These are phyloP conservation scores for Toxotes chatareus DNA, from an alignment of 2,113 vertebrate genomes.

Conservation along the genomic window DNA sequence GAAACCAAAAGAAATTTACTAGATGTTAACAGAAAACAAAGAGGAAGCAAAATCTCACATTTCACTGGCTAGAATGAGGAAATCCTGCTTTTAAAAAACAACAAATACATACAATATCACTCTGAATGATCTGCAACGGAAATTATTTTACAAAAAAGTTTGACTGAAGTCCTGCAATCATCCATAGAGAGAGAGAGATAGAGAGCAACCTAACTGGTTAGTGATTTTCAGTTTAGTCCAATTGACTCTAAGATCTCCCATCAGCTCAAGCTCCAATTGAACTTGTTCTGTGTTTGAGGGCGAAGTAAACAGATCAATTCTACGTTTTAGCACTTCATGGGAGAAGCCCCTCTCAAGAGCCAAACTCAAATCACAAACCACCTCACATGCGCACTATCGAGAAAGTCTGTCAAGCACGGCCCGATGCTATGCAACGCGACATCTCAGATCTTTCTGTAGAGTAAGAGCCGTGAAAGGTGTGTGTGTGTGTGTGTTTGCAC, in stretches of 20 bases:
- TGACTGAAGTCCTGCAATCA: slow-evolving; percentile 25
- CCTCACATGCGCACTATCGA: slow-evolving; percentile 2
- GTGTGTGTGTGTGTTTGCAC: background rate
- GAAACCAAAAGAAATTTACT: background rate
- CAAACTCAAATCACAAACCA: slow-evolving; percentile 33
- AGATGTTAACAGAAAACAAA: background rate
- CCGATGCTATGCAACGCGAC: slow-evolving; percentile 27
- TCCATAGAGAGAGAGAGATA: background rate
- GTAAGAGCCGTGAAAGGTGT: background rate
- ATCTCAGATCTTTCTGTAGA: slow-evolving; percentile 34
- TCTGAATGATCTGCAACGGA: background rate
- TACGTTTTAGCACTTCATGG: slow-evolving; percentile 46
- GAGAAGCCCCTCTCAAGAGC: slow-evolving; percentile 25
- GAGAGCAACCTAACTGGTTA: slow-evolving; percentile 16
- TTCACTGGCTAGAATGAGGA: background rate
- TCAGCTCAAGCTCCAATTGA: slow-evolving; percentile 35
- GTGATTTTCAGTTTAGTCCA: slow-evolving; percentile 51
- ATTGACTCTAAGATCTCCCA: slow-evolving; percentile 30
- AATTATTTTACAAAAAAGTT: slow-evolving; percentile 2
- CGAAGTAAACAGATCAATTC: slow-evolving; percentile 70
- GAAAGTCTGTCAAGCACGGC: slow-evolving; percentile 7
- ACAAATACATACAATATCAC: background rate
- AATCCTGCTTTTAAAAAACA: background rate
- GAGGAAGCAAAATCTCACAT: background rate
- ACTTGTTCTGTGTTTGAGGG: slow-evolving; percentile 33